phyloP scores from a whole-genome alignment of 2,888 invertebrate genomes.

The Drosophila emarginata region DNA sequence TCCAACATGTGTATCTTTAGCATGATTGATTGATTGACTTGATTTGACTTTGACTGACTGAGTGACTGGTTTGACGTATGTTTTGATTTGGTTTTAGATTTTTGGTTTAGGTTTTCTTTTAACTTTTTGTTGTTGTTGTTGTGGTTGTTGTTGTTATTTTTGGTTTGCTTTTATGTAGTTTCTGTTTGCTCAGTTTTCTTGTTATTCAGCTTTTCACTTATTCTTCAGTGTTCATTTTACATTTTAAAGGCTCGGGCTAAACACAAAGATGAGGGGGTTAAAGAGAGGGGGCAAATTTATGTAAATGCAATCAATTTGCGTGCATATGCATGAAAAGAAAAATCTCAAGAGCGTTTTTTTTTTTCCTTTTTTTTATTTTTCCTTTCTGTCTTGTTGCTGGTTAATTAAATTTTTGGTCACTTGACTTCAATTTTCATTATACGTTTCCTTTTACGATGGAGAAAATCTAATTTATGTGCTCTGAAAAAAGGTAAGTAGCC shows the following conservation, averaged over 20 bases:
- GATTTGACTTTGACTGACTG: slow-evolving; percentile 13
- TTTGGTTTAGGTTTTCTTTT: slow-evolving; percentile 68
- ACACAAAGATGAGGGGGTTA: background rate
- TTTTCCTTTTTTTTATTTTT: background rate
- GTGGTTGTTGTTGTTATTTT: slow-evolving; percentile 45
- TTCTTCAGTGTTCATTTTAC: slow-evolving; percentile 43
- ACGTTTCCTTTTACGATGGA: slow-evolving; percentile 50
- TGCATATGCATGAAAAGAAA: slow-evolving; percentile 24
- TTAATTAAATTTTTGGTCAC: slow-evolving; percentile 55
- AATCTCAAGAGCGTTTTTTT: background rate
- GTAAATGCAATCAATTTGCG: slow-evolving; percentile 39
- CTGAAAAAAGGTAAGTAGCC: slow-evolving; percentile 26
- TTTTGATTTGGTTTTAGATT: slow-evolving; percentile 57
- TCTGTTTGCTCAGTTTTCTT: slow-evolving; percentile 30
- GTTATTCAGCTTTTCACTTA: slow-evolving; percentile 44
- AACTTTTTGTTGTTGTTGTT: slow-evolving; percentile 34
- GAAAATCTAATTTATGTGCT: slow-evolving; percentile 36
- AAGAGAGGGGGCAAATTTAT: slow-evolving; percentile 9
- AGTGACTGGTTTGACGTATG: slow-evolving; percentile 39
- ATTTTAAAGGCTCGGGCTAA: slow-evolving; percentile 31
- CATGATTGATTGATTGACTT: slow-evolving; percentile 82
- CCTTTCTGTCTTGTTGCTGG: slow-evolving; percentile 17
- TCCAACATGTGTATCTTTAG: slow-evolving; percentile 90
- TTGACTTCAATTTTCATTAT: slow-evolving; percentile 38
- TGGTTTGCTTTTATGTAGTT: slow-evolving; percentile 16